Percentiles rank a stretch among this genome's conserved stretches.
These are phyloP conservation scores for Turnix velox DNA, from an alignment of 2,113 vertebrate genomes.

Conservation along the genomic window DNA sequence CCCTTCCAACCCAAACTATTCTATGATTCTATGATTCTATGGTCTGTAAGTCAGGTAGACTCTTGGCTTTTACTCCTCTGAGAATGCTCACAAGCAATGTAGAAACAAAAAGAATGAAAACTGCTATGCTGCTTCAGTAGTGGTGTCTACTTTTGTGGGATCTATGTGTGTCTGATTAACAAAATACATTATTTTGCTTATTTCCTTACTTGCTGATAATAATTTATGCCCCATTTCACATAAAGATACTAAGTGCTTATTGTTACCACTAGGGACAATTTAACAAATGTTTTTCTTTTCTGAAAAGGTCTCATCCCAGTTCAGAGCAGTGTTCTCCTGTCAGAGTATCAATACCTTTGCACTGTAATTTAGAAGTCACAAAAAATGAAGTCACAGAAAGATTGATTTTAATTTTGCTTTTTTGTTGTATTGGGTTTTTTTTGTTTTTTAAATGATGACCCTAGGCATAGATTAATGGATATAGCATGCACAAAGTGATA, in stretches of 20 bases:
- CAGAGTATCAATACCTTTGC: constrained; percentile 8
- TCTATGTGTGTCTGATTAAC: background rate
- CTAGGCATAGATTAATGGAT: constrained; percentile 86
- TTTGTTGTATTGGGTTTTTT: too few relatives aligned
- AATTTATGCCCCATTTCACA: background rate
- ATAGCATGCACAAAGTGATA: constrained; percentile 77
- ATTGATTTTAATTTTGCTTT: constrained; percentile 57
- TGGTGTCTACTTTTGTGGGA: background rate
- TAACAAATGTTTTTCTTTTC: constrained; percentile 4
- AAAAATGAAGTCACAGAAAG: constrained; percentile 58
- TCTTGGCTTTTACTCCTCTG: background rate
- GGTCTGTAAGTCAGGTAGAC: background rate
- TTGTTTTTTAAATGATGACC: constrained; percentile 75
- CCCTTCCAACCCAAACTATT: too few relatives aligned
- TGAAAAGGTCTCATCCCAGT: background rate
- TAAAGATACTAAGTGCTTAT: constrained; percentile 8
- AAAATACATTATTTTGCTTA: constrained; percentile 1
- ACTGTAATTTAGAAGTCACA: constrained; percentile 15
- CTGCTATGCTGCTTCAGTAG: background rate
- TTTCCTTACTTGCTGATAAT: constrained; percentile 7
- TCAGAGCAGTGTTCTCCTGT: background rate
- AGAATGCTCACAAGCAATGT: background rate
- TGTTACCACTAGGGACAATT: constrained; percentile 22
- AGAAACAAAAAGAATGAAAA: background rate
- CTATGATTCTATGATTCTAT: too few relatives aligned